A percentile compares a stretch with the other conserved stretches of the same genome.
These are phyloP conservation scores for Engraulis encrasicolus DNA, from an alignment of 2,113 vertebrate genomes.

Conservation along the genomic window DNA sequence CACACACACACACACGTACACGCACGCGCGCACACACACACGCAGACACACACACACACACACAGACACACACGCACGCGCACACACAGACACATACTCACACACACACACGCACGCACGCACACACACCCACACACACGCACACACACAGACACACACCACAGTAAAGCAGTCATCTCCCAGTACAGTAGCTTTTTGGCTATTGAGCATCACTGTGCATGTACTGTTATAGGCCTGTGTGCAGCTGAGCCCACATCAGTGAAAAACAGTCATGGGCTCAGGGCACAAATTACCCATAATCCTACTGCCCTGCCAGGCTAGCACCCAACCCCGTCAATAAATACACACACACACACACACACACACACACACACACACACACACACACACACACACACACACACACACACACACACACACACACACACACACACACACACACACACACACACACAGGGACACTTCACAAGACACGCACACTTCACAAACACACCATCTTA, in stretches of 20 bases:
- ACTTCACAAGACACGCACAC: too few relatives aligned
- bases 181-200: neutral
- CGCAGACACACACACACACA: neutral
- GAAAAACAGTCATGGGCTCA: constrained; percentile 3
- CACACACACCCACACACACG: neutral
- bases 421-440: neutral
- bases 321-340: neutral
- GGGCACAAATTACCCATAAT: constrained; percentile 25
- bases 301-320: neutral
- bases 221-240: too few relatives aligned
- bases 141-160: neutral
- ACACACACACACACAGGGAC: neutral
- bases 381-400: neutral
- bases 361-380: neutral
- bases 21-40: too few relatives aligned
- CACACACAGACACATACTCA: neutral
- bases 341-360: neutral
- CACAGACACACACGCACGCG: neutral
- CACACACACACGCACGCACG: neutral
- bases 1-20: neutral
- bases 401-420: neutral
- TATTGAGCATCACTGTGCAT: neutral
- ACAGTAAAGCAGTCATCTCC: too few relatives aligned
- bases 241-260: neutral
- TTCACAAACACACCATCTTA: neutral